A percentile compares a stretch with the other conserved stretches of the same genome.
Conservation (phyloP, 1,140 invertebrate species). For the Sesamia nonagrioides region DNA sequence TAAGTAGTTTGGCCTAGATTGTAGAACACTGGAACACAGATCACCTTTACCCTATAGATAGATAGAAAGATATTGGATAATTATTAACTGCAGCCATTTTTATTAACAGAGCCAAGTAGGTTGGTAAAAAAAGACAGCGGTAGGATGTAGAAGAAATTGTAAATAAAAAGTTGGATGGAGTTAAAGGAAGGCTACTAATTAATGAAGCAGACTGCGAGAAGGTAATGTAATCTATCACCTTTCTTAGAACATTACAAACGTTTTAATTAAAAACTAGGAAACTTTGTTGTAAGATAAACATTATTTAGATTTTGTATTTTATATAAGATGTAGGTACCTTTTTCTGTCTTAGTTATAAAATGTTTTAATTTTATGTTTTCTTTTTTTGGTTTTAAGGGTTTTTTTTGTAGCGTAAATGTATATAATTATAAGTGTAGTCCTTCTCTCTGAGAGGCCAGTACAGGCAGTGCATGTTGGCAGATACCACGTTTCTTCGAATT, state of each 20-base stretch:
- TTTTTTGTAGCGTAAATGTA: no score
- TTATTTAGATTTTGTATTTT: no score
- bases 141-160: not conserved
- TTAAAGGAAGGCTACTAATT: not conserved
- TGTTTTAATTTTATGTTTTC: no score
- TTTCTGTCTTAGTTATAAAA: not conserved
- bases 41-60: not conserved
- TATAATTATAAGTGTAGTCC: no score
- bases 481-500: no score
- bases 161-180: not conserved
- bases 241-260: not conserved
- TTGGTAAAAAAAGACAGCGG: no score
- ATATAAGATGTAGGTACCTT: not conserved
- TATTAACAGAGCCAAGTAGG: no score
- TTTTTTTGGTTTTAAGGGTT: no score
- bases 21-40: not conserved
- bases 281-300: not conserved
- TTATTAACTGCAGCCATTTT: no score
- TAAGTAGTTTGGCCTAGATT: not conserved
- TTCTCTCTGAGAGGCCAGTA: no score
- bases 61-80: no score
- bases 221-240: not conserved
- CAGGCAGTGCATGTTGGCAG: no score
- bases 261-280: not conserved
- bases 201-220: not conserved